These are phyloP conservation scores for Microctenopoma steveboyesi DNA, from an alignment of 2,797 vertebrate genomes.

Conservation along the genomic window DNA sequence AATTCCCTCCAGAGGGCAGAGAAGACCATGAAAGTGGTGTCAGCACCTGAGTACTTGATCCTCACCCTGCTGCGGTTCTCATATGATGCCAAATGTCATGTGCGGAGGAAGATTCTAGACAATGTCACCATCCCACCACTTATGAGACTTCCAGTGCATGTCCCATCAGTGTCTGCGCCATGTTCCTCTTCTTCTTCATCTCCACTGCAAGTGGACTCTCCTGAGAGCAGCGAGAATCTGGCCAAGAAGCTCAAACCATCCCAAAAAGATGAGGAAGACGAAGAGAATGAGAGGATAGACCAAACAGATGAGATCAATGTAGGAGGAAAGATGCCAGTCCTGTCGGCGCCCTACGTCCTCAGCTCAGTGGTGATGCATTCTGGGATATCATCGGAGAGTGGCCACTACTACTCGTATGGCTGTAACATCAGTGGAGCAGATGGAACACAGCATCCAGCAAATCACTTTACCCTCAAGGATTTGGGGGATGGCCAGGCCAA, in stretches of 20 bases:
- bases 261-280: slow-evolving; percentile 84
- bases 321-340: slow-evolving; percentile 61
- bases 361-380: slow-evolving; percentile 98
- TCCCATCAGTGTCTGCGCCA: slow-evolving; percentile 46
- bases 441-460: slow-evolving; percentile 66
- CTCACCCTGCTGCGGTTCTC: slow-evolving; percentile 97
- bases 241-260: slow-evolving; percentile 98
- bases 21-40: slow-evolving; percentile 92
- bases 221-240: slow-evolving; percentile 92
- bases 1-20: slow-evolving; percentile 94
- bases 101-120: slow-evolving; percentile 96
- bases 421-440: slow-evolving; percentile 86
- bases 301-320: slow-evolving; percentile 51
- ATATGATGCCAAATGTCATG: slow-evolving; percentile 94
- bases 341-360: slow-evolving; percentile 87
- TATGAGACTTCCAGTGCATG: slow-evolving; percentile 87
- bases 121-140: slow-evolving; percentile 92
- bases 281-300: slow-evolving; percentile 68
- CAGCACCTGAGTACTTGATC: slow-evolving; percentile 97
- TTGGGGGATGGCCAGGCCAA: slow-evolving; percentile 59
- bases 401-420: slow-evolving; percentile 97
- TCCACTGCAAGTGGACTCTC: slow-evolving; percentile 86
- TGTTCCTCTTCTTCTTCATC: slow-evolving; percentile 71
- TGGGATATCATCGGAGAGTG: slow-evolving; percentile 96
- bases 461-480: slow-evolving; percentile 73